These are phyloP conservation scores for Caenorhabditis sp. DNA, from an alignment of 2,888 invertebrate species.

Conservation along the genomic window DNA sequence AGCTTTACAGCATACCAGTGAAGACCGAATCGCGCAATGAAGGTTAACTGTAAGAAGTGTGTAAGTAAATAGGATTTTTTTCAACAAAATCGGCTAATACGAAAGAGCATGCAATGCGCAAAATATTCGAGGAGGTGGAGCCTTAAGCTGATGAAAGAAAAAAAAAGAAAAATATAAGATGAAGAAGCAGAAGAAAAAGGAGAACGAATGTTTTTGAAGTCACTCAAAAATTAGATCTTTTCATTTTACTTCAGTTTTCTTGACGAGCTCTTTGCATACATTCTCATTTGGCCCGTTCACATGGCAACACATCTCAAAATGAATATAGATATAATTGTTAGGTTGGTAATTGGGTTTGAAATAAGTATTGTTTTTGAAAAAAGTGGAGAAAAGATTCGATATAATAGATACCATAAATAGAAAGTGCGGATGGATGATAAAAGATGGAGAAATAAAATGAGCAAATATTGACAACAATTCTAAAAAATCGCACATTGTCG, in stretches of 20 bases:
- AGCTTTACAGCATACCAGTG: not conserved
- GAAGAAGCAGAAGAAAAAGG: slow-evolving; percentile 17
- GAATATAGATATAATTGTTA: not conserved
- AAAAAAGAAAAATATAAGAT: slow-evolving; percentile 13
- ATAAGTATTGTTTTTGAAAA: not conserved
- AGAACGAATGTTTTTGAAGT: not conserved
- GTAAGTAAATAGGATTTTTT: too few relatives aligned
- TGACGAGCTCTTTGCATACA: too few relatives aligned
- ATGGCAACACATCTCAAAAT: not conserved
- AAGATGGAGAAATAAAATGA: not conserved
- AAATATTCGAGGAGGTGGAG: slow-evolving; percentile 30
- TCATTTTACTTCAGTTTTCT: not conserved
- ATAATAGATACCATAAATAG: not conserved
- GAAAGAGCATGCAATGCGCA: slow-evolving; percentile 16
- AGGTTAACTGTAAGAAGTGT: slow-evolving; percentile 32
- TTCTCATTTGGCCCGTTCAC: not conserved
- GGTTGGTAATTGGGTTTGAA: not conserved
- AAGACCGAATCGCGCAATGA: slow-evolving; percentile 7
- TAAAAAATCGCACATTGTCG: not conserved
- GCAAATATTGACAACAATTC: not conserved
- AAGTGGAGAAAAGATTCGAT: not conserved
- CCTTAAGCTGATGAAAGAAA: slow-evolving; percentile 9
- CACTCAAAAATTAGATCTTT: not conserved
- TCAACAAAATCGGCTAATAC: not conserved
- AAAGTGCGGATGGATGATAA: not conserved